These are phyloP conservation scores for Odontamblyopus rebecca DNA, from an alignment of 2,797 vertebrate species.

Conservation along the genomic window DNA sequence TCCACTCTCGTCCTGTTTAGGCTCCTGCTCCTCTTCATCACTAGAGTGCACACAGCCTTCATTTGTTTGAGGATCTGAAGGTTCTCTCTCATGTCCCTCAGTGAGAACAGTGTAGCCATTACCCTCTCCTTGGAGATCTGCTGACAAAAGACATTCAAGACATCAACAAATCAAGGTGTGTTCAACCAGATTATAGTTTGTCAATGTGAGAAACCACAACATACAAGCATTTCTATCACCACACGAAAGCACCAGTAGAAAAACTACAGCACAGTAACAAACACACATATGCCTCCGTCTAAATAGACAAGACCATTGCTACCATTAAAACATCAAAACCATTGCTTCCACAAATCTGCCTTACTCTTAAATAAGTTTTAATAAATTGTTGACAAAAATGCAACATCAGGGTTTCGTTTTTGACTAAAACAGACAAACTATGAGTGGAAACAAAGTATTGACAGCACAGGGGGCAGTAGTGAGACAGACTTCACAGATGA, in stretches of 20 bases:
- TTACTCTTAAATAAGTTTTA: slow-evolving; percentile 23
- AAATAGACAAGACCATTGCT: slow-evolving; percentile 39
- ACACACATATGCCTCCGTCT: slow-evolving; percentile 54
- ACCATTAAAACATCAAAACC: slow-evolving; percentile 50
- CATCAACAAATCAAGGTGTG: slow-evolving; percentile 10
- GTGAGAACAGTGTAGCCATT: slow-evolving; percentile 70
- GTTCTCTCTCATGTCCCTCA: slow-evolving; percentile 52
- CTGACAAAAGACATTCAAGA: slow-evolving; percentile 37
- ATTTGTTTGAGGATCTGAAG: slow-evolving; percentile 15
- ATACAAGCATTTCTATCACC: slow-evolving; percentile 21
- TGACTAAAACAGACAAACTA: slow-evolving; percentile 5
- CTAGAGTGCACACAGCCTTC: slow-evolving; percentile 90
- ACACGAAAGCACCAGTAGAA: slow-evolving; percentile 28
- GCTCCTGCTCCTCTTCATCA: slow-evolving; percentile 78
- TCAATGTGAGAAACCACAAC: slow-evolving; percentile 22
- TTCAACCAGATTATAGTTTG: slow-evolving; percentile 20
- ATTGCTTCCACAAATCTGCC: slow-evolving; percentile 76
- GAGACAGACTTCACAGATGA: slow-evolving; percentile 58
- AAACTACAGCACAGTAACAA: slow-evolving; percentile 43
- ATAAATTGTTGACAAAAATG: not conserved
- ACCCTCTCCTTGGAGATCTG: slow-evolving; percentile 67
- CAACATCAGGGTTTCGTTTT: not conserved
- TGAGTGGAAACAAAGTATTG: slow-evolving; percentile 72
- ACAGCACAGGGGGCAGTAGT: slow-evolving; percentile 35
- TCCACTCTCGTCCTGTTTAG: slow-evolving; percentile 69